Conservation (phyloP, 1,140 invertebrate species). For the Melipona quadrifasciata region DNA sequence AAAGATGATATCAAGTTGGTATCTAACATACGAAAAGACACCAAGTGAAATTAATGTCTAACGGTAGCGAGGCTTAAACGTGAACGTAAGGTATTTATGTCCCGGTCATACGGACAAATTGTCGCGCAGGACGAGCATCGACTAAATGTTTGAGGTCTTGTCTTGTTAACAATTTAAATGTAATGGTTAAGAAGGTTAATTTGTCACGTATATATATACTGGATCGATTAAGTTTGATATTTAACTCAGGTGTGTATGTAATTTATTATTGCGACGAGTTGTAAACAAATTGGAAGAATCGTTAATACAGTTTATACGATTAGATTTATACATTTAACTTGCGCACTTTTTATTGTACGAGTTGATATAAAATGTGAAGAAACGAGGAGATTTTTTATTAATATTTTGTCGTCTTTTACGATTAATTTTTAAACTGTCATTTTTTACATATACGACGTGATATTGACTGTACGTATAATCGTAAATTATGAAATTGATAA, state of each 20-base stretch:
- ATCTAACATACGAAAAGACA: constrained; percentile 30
- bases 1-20: constrained; percentile 52
- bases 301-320: too few relatives aligned
- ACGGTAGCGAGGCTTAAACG: constrained; percentile 31
- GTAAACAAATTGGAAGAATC: not conserved
- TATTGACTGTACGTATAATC: not conserved
- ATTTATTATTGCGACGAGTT: not conserved
- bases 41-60: constrained; percentile 46
- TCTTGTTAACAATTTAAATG: not conserved
- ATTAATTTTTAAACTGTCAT: not conserved
- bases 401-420: too few relatives aligned
- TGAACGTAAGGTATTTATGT: not conserved
- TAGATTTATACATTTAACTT: too few relatives aligned
- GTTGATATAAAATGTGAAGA: not conserved
- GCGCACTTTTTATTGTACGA: not conserved
- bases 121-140: not conserved
- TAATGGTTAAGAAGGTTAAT: not conserved
- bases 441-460: not conserved
- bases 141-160: not conserved
- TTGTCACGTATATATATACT: not conserved
- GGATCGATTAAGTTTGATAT: not conserved
- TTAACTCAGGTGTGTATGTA: too few relatives aligned
- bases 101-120: not conserved
- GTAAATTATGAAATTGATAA: not conserved
- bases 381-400: not conserved